Percentiles rank a stretch among this genome's conserved stretches.
Evolutionary conservation across 2,888 invertebrate species (phyloP).

Genomic region (Bombylius discolor): DNA sequence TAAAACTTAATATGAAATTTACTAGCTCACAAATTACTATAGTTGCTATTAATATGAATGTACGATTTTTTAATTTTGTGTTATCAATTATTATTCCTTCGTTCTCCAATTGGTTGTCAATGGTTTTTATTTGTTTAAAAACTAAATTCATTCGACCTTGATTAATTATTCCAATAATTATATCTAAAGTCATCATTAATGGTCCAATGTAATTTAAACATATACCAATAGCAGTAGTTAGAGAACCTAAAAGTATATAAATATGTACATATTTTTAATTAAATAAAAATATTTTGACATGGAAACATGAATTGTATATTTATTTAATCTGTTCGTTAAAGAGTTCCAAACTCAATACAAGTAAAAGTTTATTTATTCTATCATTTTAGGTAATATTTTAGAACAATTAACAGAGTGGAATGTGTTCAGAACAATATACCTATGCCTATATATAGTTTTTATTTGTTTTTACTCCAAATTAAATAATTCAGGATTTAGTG

Average conservation of each 20-base stretch:
- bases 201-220: constrained; percentile 34
- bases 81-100: constrained; percentile 28
- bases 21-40: constrained; percentile 24
- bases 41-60: constrained; percentile 23
- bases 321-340: too few relatives aligned
- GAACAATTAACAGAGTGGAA: too few relatives aligned
- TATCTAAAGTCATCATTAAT: constrained; percentile 33
- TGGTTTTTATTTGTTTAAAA: constrained; percentile 28
- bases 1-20: constrained; percentile 23
- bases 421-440: too few relatives aligned
- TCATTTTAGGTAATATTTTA: too few relatives aligned
- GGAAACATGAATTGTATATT: too few relatives aligned
- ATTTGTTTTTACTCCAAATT: too few relatives aligned
- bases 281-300: too few relatives aligned
- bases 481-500: too few relatives aligned
- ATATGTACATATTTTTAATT: too few relatives aligned
- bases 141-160: constrained; percentile 25
- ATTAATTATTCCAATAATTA: constrained; percentile 28
- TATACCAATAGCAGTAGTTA: constrained; percentile 33
- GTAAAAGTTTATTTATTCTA: too few relatives aligned
- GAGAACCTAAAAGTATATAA: constrained; percentile 21
- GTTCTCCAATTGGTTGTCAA: constrained; percentile 28
- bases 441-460: too few relatives aligned
- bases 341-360: too few relatives aligned
- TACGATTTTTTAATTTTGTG: constrained; percentile 19